Percentiles rank a stretch among this genome's conserved stretches.
These are phyloP conservation scores for Agrotis exclamationis DNA, from an alignment of 2,888 invertebrate species.

Conservation along the genomic window DNA sequence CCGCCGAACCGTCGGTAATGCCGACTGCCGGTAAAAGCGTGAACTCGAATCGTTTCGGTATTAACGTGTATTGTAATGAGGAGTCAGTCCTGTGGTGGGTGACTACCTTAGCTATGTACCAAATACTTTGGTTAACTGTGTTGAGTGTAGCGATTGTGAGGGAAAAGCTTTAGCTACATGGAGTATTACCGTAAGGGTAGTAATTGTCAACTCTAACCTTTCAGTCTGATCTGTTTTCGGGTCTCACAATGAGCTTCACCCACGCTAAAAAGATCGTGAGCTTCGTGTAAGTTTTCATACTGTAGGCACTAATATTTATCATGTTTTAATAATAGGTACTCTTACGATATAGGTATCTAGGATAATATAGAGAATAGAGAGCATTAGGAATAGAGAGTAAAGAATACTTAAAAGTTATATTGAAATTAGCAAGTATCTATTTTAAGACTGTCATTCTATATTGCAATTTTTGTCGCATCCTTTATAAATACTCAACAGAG, in stretches of 20 bases:
- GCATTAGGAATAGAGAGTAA: no score
- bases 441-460: background rate
- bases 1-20: slow-evolving; percentile 72
- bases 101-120: slow-evolving; percentile 26
- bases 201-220: no score
- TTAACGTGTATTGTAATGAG: slow-evolving; percentile 81
- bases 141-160: background rate
- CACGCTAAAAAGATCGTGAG: no score
- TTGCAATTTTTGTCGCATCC: background rate
- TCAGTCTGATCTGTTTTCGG: no score
- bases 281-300: no score
- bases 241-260: no score
- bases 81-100: slow-evolving; percentile 46
- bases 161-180: background rate
- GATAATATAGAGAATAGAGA: no score
- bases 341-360: no score
- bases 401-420: no score
- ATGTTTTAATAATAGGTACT: no score
- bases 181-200: background rate
- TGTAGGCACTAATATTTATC: no score
- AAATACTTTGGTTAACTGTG: slow-evolving; percentile 3
- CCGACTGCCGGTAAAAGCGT: slow-evolving; percentile 83
- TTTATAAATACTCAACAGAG: slow-evolving; percentile 2
- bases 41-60: slow-evolving; percentile 76
- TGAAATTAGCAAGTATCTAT: background rate